Evolutionary conservation across 2,888 invertebrate genomes (phyloP), one percentile per base, ranked within the genome.

Genomic region (Oxyteleia sp.): DNA sequence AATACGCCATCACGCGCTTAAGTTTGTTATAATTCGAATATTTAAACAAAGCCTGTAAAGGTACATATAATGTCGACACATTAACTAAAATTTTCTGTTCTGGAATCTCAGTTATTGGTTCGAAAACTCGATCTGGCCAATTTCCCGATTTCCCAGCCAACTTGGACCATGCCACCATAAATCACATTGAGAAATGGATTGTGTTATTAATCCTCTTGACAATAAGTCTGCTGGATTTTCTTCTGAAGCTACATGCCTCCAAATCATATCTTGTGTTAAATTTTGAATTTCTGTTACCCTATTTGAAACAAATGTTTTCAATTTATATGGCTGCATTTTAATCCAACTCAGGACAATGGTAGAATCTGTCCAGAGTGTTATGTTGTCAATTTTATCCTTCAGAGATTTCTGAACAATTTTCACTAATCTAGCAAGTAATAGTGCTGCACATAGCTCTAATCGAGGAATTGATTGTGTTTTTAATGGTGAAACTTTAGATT

Each of bases 331-430:
- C 16, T 41, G 43, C 7, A 80, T 72, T 29, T 53, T 45, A 18
- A 88, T 68, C 87, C 85, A 87, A 41, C 74, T 61, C 10, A 85
- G 18, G 0, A 81, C 84, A 10, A 88, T 84, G 15, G 75, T 85
- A 0, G 85, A 57, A 29, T 86, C 87, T 18, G 79, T 63, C 84
- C 81, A 87, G 1, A 86, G 51, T 16, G 59, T 20, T 4, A 68
- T 55, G n/a, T 55, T 0, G 0, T 38, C 32, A n/a, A 68, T 68
- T 29, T 68, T 55, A 20, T 32, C n/a, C 5, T n/a, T 5, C 13
- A 68, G n/a, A 3, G 68, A 20, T 10, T 16, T 55, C 11, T 55
- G 16, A 16, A 43, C 43, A 7, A 55, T 11, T 18, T 68, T 26
- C 1, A 68, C 10, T 20, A 68, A 43, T 68, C 41, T 61, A 0